Conservation (phyloP, 1,140 invertebrate genomes). For the Aphidius gifuensis region DNA sequence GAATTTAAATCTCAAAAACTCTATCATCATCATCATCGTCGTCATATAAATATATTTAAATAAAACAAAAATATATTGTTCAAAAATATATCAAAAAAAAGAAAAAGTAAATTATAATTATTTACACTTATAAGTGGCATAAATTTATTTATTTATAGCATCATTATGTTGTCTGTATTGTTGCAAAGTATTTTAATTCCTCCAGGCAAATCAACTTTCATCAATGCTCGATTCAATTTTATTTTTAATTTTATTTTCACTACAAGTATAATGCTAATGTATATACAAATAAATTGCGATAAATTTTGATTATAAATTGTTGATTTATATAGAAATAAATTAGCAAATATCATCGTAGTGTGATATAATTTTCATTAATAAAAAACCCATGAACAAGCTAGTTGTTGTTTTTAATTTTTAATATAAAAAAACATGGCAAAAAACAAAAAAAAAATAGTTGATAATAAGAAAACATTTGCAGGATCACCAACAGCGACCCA, state of each 20-base stretch:
- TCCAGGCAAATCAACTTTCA: too few relatives aligned
- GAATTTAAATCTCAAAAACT: slow-evolving; percentile 1
- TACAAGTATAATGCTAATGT: background rate
- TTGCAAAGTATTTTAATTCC: slow-evolving; percentile 13
- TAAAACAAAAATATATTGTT: background rate
- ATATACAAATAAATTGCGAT: background rate
- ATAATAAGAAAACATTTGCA: slow-evolving; percentile 21
- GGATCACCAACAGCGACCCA: slow-evolving; percentile 15
- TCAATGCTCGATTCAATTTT: too few relatives aligned
- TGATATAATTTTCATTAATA: too few relatives aligned
- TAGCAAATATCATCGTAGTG: too few relatives aligned
- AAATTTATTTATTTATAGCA: slow-evolving; percentile 41
- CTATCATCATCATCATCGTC: background rate
- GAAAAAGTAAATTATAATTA: background rate
- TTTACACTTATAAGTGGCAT: slow-evolving; percentile 33
- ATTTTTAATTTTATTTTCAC: too few relatives aligned
- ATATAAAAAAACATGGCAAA: background rate
- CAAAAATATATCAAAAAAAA: background rate
- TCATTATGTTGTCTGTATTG: slow-evolving; percentile 44
- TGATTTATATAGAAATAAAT: too few relatives aligned
- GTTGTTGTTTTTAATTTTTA: too few relatives aligned
- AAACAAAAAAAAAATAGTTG: slow-evolving; percentile 7
- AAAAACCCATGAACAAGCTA: too few relatives aligned
- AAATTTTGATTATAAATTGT: too few relatives aligned
- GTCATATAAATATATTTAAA: background rate